Conservation (phyloP, 1,140 invertebrate genomes). For the Thaumetopoea pityocampa region DNA sequence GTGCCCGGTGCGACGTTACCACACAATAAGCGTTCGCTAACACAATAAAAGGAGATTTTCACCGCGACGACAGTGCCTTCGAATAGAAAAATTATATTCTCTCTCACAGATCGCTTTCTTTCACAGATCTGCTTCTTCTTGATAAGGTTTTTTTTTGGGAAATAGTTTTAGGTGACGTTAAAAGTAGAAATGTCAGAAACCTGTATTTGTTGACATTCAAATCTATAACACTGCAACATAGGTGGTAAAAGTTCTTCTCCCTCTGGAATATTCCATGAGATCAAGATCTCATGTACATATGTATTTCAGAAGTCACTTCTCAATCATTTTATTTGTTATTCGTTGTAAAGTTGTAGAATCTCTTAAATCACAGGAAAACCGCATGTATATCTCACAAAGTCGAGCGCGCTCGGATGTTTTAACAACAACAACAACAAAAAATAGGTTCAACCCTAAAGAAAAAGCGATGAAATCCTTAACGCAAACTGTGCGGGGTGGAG, state of each 20-base stretch:
- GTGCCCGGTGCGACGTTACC: slow-evolving; percentile 44
- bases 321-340: no score
- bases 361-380: no score
- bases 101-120: slow-evolving; percentile 25
- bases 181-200: no score
- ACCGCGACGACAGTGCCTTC: slow-evolving; percentile 35
- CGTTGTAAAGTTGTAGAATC: no score
- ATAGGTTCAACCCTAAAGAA: slow-evolving; percentile 31
- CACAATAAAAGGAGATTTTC: slow-evolving; percentile 65
- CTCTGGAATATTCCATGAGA: no score
- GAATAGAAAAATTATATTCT: slow-evolving; percentile 46
- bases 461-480: slow-evolving; percentile 55
- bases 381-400: no score
- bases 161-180: no score
- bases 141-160: slow-evolving; percentile 22
- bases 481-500: slow-evolving; percentile 42
- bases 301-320: no score
- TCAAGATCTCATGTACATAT: no score
- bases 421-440: slow-evolving; percentile 23
- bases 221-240: no score
- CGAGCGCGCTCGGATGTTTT: slow-evolving; percentile 4
- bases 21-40: slow-evolving; percentile 64
- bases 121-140: slow-evolving; percentile 30
- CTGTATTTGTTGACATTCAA: no score
- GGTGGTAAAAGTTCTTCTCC: no score